Conservation (phyloP, 1,140 invertebrate genomes). For the Papilio polyxenes region DNA sequence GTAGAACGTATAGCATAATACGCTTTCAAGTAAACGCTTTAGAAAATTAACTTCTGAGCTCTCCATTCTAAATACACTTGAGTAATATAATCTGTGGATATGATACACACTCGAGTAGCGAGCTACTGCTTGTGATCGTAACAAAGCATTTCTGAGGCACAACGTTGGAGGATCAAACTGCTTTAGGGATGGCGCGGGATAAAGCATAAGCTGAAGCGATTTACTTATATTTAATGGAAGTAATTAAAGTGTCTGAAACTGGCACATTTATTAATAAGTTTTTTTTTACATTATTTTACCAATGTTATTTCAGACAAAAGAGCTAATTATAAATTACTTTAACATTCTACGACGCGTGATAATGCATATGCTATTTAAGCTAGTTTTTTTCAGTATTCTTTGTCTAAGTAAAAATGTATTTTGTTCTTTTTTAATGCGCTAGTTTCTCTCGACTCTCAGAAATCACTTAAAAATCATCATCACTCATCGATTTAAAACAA, state of each 20-base stretch:
- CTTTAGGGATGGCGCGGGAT: not conserved
- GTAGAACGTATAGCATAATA: no score
- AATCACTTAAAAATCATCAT: no score
- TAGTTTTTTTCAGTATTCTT: not conserved
- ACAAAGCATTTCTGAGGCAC: constrained; percentile 18
- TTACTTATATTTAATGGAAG: not conserved
- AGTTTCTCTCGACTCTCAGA: no score
- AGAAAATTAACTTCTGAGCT: constrained; percentile 1
- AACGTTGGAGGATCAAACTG: constrained; percentile 17
- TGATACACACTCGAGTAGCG: constrained; percentile 12
- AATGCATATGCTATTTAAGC: not conserved
- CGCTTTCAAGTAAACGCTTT: not conserved
- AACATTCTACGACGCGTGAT: not conserved
- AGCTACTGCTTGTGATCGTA: constrained; percentile 12
- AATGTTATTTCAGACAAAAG: not conserved
- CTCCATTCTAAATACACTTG: not conserved
- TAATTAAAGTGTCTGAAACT: no score
- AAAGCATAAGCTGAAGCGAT: not conserved
- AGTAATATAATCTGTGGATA: constrained; percentile 18
- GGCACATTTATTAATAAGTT: no score
- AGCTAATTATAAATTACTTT: not conserved
- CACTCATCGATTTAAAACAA: no score
- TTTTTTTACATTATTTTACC: not conserved
- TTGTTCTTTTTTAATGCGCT: not conserved
- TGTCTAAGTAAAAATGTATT: not conserved